A percentile compares a stretch with the other conserved stretches of the same genome.
Evolutionary conservation across 2,888 invertebrate genomes (phyloP).

Genomic region (Drosophila antonietae): DNA sequence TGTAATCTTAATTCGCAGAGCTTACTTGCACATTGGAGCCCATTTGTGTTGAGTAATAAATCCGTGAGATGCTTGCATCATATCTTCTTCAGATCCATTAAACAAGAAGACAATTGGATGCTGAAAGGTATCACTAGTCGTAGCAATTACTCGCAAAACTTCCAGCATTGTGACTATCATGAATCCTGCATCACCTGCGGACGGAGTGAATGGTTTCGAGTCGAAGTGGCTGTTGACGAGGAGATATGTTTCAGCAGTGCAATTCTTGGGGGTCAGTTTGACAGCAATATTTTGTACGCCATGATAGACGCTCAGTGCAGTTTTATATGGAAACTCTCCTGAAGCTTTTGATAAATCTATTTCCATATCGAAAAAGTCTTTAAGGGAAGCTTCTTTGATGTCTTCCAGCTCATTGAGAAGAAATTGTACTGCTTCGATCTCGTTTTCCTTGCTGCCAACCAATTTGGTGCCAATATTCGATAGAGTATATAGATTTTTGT

Average conservation of each 20-base stretch:
- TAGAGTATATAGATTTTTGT: conserved; percentile 28
- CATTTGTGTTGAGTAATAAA: conserved; percentile 90
- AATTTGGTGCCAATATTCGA: conserved; percentile 35
- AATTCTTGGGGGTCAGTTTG: conserved; percentile 71
- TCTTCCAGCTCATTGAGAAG: conserved; percentile 68
- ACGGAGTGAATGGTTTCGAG: conserved; percentile 92
- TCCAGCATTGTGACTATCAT: conserved; percentile 88
- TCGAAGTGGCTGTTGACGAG: conserved; percentile 97
- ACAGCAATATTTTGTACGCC: conserved; percentile 82
- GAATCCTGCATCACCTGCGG: conserved; percentile 87
- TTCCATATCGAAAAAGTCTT: conserved; percentile 75
- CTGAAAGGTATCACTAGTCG: conserved; percentile 82
- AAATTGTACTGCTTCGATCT: conserved; percentile 87
- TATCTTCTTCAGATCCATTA: conserved; percentile 89
- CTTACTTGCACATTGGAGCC: conserved; percentile 88
- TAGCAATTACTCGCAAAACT: conserved; percentile 84
- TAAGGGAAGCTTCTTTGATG: conserved; percentile 61
- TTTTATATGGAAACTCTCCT: conserved; percentile 66
- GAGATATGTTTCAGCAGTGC: conserved; percentile 70
- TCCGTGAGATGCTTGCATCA: conserved; percentile 88
- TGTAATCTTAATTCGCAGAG: conserved; percentile 10
- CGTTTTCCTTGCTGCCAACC: conserved; percentile 89
- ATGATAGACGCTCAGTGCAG: conserved; percentile 75
- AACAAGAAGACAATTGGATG: conserved; percentile 88
- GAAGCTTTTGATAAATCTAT: conserved; percentile 77